Conservation (phyloP, 2,797 vertebrate species). For the Dendrocincla fuliginosa region DNA sequence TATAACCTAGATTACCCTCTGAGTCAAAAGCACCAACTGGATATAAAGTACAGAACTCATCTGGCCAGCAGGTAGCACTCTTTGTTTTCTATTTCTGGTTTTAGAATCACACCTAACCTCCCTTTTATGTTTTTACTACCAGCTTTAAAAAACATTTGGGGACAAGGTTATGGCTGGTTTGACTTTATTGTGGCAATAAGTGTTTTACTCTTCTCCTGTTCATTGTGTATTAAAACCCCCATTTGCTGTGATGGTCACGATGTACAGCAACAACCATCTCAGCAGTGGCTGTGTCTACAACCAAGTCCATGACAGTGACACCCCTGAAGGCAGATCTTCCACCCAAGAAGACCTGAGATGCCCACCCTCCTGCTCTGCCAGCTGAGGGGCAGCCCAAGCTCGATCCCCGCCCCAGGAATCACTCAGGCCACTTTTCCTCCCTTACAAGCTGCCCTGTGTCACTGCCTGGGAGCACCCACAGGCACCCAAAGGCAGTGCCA, state of each 20-base stretch:
- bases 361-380: neutral
- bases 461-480: neutral
- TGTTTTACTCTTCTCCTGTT: neutral
- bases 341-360: neutral
- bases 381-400: neutral
- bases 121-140: neutral
- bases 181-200: neutral
- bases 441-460: neutral
- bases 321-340: neutral
- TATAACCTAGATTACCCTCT: neutral
- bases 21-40: neutral
- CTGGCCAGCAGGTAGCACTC: constrained; percentile 25
- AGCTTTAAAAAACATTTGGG: neutral
- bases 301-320: neutral
- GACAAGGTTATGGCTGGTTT: neutral
- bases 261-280: neutral
- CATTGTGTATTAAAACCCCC: neutral
- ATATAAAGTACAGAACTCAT: neutral
- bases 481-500: neutral
- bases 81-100: neutral
- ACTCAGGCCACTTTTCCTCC: neutral
- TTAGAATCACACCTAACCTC: neutral
- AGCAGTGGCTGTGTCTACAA: neutral
- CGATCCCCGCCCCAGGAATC: neutral
- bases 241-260: neutral